Conservation (phyloP, 64 coral and sea anemone genomes). For the Orbicella faveolata region DNA sequence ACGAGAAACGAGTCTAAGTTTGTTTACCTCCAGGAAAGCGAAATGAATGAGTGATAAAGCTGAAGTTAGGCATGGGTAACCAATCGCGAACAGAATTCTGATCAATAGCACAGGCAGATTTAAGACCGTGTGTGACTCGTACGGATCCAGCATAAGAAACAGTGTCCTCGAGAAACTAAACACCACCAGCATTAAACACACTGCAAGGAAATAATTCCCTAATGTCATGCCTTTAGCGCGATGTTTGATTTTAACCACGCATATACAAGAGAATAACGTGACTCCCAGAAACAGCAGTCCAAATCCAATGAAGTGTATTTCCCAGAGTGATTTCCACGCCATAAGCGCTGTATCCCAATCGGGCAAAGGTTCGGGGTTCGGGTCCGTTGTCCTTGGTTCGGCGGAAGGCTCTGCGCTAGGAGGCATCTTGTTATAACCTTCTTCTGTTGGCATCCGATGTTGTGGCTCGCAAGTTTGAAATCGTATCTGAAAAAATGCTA, state of each 20-base stretch:
- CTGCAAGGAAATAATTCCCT: constrained; percentile 65
- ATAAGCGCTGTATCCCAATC: constrained; percentile 56
- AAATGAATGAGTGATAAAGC: constrained; percentile 79
- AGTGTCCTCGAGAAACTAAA: constrained; percentile 61
- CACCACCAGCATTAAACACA: constrained; percentile 70
- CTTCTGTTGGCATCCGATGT: background rate
- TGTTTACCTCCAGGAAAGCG: constrained; percentile 85
- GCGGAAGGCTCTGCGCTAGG: background rate
- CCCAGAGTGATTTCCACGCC: constrained; percentile 68
- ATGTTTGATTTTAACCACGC: constrained; percentile 53
- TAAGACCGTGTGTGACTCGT: constrained; percentile 64
- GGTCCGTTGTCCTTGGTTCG: background rate
- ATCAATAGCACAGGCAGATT: constrained; percentile 56
- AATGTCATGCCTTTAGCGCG: constrained; percentile 52
- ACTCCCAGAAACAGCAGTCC: constrained; percentile 46
- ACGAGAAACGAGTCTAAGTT: constrained; percentile 39
- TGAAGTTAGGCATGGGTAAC: constrained; percentile 77
- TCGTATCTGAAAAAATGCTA: no score
- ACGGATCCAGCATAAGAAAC: constrained; percentile 65
- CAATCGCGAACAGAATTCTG: constrained; percentile 69
- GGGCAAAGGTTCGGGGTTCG: constrained; percentile 72
- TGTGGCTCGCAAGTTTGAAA: background rate
- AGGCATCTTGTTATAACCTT: background rate
- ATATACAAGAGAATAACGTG: constrained; percentile 57
- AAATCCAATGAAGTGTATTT: constrained; percentile 77